A percentile compares a stretch with the other conserved stretches of the same genome.
Evolutionary conservation across 2,888 invertebrate genomes (phyloP).

Genomic region (Norana najaformis): DNA sequence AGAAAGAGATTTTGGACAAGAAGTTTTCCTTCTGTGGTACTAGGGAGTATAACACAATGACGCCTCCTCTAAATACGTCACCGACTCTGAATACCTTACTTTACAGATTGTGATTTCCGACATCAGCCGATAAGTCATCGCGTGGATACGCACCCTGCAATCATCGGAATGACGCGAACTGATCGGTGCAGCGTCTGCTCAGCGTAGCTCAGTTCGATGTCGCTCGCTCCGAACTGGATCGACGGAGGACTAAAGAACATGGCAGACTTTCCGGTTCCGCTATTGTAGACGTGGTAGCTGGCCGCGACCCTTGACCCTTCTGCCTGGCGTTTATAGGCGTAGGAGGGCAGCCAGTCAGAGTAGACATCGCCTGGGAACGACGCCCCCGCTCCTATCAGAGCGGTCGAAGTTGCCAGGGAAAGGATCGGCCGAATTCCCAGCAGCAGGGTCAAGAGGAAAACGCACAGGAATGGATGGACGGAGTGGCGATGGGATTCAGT

Average conservation of each 20-base stretch:
- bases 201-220: conserved; percentile 2
- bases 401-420: not conserved
- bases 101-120: not conserved
- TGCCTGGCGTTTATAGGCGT: conserved; percentile 29
- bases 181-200: conserved; percentile 18
- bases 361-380: conserved; percentile 42
- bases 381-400: conserved; percentile 38
- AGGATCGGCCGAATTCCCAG: not conserved
- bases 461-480: not conserved
- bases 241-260: not conserved
- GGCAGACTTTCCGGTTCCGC: conserved; percentile 34
- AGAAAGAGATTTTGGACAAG: no score
- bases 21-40: no score
- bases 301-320: conserved; percentile 29
- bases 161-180: conserved; percentile 9
- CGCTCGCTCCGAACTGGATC: not conserved
- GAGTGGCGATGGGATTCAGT: not conserved
- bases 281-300: conserved; percentile 35
- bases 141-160: conserved; percentile 27
- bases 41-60: no score
- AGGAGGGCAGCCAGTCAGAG: conserved; percentile 40
- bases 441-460: not conserved
- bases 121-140: not conserved
- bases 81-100: no score
- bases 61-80: no score